Evolutionary conservation across 2,888 invertebrate genomes (phyloP), one percentile per base, ranked within the genome.

Genomic region (Automeris io): DNA sequence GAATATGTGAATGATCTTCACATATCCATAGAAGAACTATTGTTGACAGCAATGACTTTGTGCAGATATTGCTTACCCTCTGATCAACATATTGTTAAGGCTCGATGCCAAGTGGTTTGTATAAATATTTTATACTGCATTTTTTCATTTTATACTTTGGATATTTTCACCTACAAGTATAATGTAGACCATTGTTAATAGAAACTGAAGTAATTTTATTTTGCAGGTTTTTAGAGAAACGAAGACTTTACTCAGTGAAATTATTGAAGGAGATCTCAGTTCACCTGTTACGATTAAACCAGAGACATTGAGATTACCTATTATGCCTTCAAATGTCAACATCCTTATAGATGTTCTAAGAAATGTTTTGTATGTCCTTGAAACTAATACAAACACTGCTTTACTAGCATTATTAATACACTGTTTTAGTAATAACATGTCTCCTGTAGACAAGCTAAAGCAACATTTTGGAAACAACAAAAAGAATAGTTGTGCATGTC

Each of bases 301-400:
- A 22, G 69, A 73, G 1, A 57, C 70, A 7, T 46, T 86, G 3
- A 83, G 78, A 45, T 42, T 78, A 7, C 86, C 81, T 0, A 61
- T 85, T n/a, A 79, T 69, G 63, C 80, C 83, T 1, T 78, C 81
- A 9, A 82, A 80, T 44, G 64, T 78, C 5, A 90, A 88, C 61
- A 78, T 91, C 2, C 82, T 89, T 21, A 85, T 89, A 41, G 89
- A 91, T 57, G 88, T 89, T 1, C 67, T 90, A 34, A 90, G 85
- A 51, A 90, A 91, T 57, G 88, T 90, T 8, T 65, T 92, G 1
- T 91, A 91, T 61, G 78, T 85, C 6, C 61, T 92, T 33, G 92
- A 92, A 63, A 88, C 89, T 2, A 90, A 89, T 60, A 90, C 92
- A 5, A 92, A 92, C 51, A 87, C 89, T 7, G 90, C 91, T 2